Evolutionary conservation across 2,113 vertebrate species (phyloP), one percentile per base, ranked within the genome.

Genomic region (Catharus bicknelli): DNA sequence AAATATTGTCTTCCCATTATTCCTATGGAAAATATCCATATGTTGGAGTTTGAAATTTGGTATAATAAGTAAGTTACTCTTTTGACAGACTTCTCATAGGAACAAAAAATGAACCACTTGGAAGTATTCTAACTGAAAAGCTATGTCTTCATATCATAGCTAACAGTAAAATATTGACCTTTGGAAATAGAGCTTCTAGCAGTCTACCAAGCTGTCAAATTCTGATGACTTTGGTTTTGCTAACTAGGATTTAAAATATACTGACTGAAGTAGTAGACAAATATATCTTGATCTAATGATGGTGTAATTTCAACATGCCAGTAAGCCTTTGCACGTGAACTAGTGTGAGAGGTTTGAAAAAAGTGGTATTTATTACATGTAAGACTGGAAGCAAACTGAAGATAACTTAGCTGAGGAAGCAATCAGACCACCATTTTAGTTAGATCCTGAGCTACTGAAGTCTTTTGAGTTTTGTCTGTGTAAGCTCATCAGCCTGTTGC

Each of bases 141-240:
- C 13, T 42, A 0, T 4, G 2, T 29, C 17, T 86, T 75, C 16
- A 5, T 82, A 30, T 14, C 53, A 21, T 10, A 54, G 11, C 18
- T 79, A 32, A 82, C 13, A 7, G 29, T 51, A 84, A 38, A 58
- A 51, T 40, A 54, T 74, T 68, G 45, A 48, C 5, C 13, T 64
- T 76, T 27, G 36, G 34, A 36, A 59, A 40, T 50, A 8, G 30
- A 81, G 8, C 16, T 81, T 16, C 11, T 89, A 85, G 32, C 18
- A 13, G 0, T 3, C 20, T 47, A 6, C 11, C 6, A n/a, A 30
- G 16, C 50, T 10, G 29, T 54, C 21, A 42, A 43, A 61, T 84
- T 76, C 18, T 69, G 19, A 45, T 57, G 16, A 16, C 20, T 50
- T 81, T 53, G 21, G 2, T 42, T 64, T 81, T 93, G 69, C 34